A percentile compares a stretch with the other conserved stretches of the same genome.
Evolutionary conservation across 2,797 vertebrate genomes (phyloP).

Genomic region (Adelosebastes latens): DNA sequence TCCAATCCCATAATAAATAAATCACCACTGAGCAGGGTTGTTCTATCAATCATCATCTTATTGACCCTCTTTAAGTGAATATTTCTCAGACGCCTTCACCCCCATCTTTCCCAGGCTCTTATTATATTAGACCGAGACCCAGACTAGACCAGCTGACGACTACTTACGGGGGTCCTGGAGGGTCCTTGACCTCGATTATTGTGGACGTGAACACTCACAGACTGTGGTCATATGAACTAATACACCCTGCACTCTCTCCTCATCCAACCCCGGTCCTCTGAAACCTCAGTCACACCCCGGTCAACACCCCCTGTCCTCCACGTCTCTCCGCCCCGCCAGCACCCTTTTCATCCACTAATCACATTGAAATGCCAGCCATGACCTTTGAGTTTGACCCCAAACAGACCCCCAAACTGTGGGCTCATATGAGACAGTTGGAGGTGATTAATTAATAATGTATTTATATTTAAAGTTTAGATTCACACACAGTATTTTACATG

Average conservation of each 20-base stretch:
- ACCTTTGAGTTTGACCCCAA: constrained; percentile 44
- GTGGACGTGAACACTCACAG: constrained; percentile 16
- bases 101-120: constrained; percentile 47
- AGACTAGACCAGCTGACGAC: constrained; percentile 29
- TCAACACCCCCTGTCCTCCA: not conserved
- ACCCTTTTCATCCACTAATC: constrained; percentile 74
- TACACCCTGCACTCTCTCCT: constrained; percentile 5
- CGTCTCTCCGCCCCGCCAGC: constrained; percentile 33
- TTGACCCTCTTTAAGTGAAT: not conserved
- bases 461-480: not conserved
- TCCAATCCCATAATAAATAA: not conserved
- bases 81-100: not conserved
- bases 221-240: constrained; percentile 36
- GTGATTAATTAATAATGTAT: not conserved
- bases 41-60: not conserved
- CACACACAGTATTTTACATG: not conserved
- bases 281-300: constrained; percentile 9
- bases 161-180: constrained; percentile 30
- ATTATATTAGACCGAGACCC: constrained; percentile 4
- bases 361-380: constrained; percentile 60
- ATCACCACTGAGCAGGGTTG: not conserved
- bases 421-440: not conserved
- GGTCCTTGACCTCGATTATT: constrained; percentile 42
- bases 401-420: not conserved
- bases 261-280: constrained; percentile 7